phyloP scores from a whole-genome alignment of 2,113 vertebrate species.

The Zosterops lateralis region DNA sequence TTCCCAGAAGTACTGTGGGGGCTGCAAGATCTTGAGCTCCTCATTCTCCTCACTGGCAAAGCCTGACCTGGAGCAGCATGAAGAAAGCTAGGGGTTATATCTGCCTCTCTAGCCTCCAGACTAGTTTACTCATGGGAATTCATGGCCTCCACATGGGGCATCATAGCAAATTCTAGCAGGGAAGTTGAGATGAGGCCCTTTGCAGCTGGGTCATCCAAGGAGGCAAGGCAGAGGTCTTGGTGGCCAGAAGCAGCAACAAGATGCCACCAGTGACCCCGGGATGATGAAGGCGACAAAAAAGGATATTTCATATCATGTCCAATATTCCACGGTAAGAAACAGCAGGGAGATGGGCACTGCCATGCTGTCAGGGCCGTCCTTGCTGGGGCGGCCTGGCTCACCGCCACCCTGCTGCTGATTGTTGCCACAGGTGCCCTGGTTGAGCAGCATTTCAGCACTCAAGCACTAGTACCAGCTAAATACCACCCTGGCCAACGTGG shows the following conservation, averaged over 20 bases:
- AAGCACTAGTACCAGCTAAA: neutral
- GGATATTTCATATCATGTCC: no score
- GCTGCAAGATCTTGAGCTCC: constrained; percentile 77
- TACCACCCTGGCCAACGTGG: neutral
- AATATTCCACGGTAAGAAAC: neutral
- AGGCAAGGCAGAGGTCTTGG: neutral
- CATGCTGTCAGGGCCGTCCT: accelerated
- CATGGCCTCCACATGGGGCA: constrained; percentile 63
- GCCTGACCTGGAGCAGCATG: constrained; percentile 81
- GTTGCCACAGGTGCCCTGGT: neutral
- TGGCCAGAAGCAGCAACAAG: neutral
- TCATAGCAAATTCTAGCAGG: constrained; percentile 63
- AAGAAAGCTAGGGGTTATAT: constrained; percentile 51
- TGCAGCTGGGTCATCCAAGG: neutral
- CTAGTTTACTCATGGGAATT: constrained; percentile 56
- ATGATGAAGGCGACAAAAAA: neutral
- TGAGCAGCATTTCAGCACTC: neutral
- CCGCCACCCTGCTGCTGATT: neutral
- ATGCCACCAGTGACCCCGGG: neutral
- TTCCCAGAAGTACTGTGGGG: constrained; percentile 79
- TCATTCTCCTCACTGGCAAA: constrained; percentile 85
- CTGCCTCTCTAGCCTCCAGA: neutral
- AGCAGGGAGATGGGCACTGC: neutral
- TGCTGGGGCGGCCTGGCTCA: neutral
- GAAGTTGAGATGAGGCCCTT: constrained; percentile 80